A percentile compares a stretch with the other conserved stretches of the same genome.
Conservation (phyloP, 2,797 vertebrate species). For the Meriones psammophilus region DNA sequence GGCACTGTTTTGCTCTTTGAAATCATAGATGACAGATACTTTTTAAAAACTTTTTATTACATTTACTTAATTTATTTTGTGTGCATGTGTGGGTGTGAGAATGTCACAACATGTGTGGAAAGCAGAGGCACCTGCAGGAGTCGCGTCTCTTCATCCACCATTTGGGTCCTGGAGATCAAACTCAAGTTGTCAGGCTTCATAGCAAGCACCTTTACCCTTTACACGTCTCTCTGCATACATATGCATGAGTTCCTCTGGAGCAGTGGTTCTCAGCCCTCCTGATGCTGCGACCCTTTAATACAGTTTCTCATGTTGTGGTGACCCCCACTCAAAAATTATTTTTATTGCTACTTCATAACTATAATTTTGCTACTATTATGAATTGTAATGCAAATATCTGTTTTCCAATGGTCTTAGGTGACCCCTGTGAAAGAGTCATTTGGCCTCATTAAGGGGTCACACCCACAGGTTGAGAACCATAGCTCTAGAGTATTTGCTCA, state of each 20-base stretch:
- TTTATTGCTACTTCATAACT: neutral
- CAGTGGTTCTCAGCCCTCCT: neutral
- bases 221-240: neutral
- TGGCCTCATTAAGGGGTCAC: neutral
- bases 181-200: neutral
- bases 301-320: neutral
- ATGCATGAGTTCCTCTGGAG: neutral
- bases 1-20: conserved; percentile 4
- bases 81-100: neutral
- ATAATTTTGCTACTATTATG: neutral
- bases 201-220: neutral
- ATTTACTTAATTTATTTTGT: neutral
- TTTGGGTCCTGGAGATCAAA: neutral
- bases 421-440: neutral
- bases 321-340: neutral
- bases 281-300: neutral
- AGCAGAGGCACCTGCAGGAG: neutral
- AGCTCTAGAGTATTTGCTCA: neutral
- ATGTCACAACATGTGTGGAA: neutral
- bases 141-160: neutral
- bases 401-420: neutral
- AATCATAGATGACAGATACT: neutral
- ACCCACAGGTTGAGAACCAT: neutral
- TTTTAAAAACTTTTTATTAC: neutral
- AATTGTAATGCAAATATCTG: neutral